These are phyloP conservation scores for Ptiloglossa arizonensis DNA, from an alignment of 1,140 invertebrate species.

Conservation along the genomic window DNA sequence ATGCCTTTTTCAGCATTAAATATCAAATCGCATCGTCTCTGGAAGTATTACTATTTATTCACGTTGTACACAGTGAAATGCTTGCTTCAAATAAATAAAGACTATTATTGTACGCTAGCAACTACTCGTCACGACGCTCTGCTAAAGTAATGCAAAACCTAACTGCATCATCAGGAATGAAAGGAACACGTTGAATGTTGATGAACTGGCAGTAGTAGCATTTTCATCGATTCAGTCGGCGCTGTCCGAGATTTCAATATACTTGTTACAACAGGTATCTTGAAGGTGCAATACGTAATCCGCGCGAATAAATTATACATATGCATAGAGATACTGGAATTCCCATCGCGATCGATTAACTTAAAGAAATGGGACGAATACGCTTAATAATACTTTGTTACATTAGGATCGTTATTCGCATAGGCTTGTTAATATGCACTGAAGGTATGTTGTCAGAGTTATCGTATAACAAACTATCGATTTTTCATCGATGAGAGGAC, in stretches of 20 bases:
- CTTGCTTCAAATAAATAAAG: constrained; percentile 64
- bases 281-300: background rate
- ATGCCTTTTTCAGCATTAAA: constrained; percentile 56
- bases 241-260: constrained; percentile 10
- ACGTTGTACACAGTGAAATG: constrained; percentile 59
- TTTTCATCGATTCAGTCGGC: constrained; percentile 48
- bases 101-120: constrained; percentile 50
- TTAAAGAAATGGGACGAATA: constrained; percentile 28
- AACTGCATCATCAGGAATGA: constrained; percentile 56
- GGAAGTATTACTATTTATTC: constrained; percentile 53
- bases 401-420: constrained; percentile 25
- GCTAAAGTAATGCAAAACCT: constrained; percentile 53
- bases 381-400: constrained; percentile 38
- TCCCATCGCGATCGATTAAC: constrained; percentile 8
- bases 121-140: constrained; percentile 43
- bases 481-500: constrained; percentile 11
- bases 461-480: constrained; percentile 4
- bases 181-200: constrained; percentile 43
- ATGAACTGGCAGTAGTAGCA: constrained; percentile 65
- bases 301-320: constrained; percentile 29
- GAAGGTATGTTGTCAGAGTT: background rate
- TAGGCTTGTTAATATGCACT: constrained; percentile 5
- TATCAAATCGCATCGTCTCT: constrained; percentile 54
- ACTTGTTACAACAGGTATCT: constrained; percentile 1
- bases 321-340: constrained; percentile 23